Conservation (phyloP, 2,113 vertebrate genomes). For the Hyperopisus bebe region DNA sequence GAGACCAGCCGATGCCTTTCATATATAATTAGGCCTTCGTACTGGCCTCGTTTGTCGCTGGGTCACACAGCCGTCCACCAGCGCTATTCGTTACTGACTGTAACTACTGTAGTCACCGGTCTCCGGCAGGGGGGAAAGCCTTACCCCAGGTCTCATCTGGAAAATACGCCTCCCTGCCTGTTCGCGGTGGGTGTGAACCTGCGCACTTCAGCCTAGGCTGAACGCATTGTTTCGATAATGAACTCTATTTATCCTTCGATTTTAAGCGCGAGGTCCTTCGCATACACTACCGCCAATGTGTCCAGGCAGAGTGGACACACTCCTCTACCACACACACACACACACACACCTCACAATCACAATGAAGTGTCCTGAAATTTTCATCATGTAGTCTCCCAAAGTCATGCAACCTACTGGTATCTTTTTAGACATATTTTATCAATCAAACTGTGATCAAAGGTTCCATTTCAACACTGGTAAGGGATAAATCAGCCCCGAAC, state of each 20-base stretch:
- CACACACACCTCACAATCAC: background rate
- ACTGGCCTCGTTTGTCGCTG: background rate
- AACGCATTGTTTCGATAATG: background rate
- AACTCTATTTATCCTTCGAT: background rate
- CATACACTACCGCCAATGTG: background rate
- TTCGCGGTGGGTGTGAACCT: background rate
- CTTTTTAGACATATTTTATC: background rate
- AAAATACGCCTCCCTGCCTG: background rate
- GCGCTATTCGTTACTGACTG: background rate
- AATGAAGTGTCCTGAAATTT: background rate
- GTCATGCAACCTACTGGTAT: background rate
- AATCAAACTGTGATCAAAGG: background rate
- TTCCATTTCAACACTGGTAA: background rate
- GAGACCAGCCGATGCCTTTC: background rate
- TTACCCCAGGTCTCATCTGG: background rate
- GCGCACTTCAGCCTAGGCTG: background rate
- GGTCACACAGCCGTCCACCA: background rate
- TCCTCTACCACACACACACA: background rate
- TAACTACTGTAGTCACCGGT: background rate
- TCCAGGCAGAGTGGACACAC: background rate
- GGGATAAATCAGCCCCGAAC: background rate
- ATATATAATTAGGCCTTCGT: background rate
- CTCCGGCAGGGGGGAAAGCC: background rate
- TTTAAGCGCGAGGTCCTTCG: background rate
- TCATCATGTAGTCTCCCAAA: background rate